Evolutionary conservation across 2,113 vertebrate genomes (phyloP).

Genomic region (Sinocyclocheilus anshuiensis): DNA sequence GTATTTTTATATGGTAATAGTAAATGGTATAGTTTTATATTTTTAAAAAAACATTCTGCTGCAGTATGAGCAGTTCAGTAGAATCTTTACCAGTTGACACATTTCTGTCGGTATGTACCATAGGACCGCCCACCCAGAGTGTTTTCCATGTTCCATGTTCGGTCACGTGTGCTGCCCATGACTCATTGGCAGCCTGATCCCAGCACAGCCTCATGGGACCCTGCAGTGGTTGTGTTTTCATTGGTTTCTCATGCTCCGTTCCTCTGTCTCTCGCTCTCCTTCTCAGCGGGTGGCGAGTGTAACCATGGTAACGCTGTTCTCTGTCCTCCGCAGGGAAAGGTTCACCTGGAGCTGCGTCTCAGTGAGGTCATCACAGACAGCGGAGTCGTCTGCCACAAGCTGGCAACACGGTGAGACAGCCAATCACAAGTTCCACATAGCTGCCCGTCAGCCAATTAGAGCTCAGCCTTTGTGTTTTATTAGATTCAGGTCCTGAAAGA

Average conservation of each 20-base stretch:
- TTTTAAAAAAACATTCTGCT: too few relatives aligned
- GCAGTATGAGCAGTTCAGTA: too few relatives aligned
- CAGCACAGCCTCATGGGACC: not conserved
- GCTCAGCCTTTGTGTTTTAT: not conserved
- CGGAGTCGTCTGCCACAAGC: conserved; percentile 90
- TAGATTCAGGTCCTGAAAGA: not conserved
- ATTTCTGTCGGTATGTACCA: too few relatives aligned
- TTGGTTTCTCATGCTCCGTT: not conserved
- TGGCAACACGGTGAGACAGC: conserved; percentile 87
- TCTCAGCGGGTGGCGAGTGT: conserved; percentile 33
- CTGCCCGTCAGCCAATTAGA: conserved; percentile 18
- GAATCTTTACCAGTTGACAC: too few relatives aligned
- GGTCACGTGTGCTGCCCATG: too few relatives aligned
- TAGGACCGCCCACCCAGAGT: too few relatives aligned
- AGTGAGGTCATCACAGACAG: conserved; percentile 98
- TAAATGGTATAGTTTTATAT: too few relatives aligned
- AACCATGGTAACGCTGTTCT: conserved; percentile 43
- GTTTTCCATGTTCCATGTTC: not conserved
- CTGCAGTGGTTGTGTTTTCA: not conserved
- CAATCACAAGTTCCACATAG: not conserved
- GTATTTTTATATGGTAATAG: too few relatives aligned
- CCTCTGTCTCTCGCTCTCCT: not conserved
- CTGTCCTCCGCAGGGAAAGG: conserved; percentile 85
- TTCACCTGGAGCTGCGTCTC: conserved; percentile 92
- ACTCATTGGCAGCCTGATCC: not conserved